These are phyloP conservation scores for Lamellibrachia satsuma DNA, from an alignment of 2,888 invertebrate species.

Conservation along the genomic window DNA sequence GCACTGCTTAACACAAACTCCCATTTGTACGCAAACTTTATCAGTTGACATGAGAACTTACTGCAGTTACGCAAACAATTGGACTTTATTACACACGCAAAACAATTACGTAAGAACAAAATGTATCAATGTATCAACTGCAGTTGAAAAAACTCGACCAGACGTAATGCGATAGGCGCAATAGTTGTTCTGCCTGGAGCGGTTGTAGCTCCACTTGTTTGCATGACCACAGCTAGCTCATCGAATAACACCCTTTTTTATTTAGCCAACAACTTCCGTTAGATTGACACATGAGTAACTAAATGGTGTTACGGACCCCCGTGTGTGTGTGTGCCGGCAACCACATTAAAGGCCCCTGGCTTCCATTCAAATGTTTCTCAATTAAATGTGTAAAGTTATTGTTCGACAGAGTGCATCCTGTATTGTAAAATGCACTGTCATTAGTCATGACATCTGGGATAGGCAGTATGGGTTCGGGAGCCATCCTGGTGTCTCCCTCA, in stretches of 20 bases:
- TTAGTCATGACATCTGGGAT: background rate
- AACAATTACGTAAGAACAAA: background rate
- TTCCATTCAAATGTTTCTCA: background rate
- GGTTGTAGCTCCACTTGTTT: background rate
- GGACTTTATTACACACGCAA: background rate
- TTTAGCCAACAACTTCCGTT: background rate
- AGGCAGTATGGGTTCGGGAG: background rate
- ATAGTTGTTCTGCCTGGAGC: background rate
- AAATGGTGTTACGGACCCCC: background rate
- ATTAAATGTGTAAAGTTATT: background rate
- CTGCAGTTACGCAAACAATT: background rate
- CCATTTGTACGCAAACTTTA: background rate
- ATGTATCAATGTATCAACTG: background rate
- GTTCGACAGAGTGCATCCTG: background rate
- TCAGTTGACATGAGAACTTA: background rate
- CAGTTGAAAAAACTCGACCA: conserved; percentile 3
- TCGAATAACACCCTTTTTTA: background rate
- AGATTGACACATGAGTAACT: conserved; percentile 14
- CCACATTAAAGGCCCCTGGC: background rate
- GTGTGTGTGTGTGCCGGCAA: background rate
- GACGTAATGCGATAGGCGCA: background rate
- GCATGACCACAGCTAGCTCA: background rate
- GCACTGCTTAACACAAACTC: background rate
- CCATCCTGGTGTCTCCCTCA: background rate
- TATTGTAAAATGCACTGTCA: background rate